phyloP scores from a whole-genome alignment of 2,797 vertebrate genomes.

The Danio jaintianensis region DNA sequence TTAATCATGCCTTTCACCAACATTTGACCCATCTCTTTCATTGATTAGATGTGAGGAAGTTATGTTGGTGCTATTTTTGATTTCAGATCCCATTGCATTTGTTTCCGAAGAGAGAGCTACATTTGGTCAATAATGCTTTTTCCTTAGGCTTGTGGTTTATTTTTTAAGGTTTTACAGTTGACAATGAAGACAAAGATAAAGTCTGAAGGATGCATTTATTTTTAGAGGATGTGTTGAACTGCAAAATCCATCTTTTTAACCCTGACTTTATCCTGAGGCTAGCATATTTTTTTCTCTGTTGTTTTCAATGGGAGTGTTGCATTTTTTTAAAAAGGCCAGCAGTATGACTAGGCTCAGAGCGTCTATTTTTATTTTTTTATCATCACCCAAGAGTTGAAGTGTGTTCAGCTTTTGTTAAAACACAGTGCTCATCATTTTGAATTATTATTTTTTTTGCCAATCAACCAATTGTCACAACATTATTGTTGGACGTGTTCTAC shows the following conservation, averaged over 20 bases:
- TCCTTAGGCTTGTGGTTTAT: slow-evolving; percentile 12
- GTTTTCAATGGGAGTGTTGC: no score
- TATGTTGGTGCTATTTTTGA: background rate
- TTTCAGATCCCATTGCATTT: slow-evolving; percentile 3
- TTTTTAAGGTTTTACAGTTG: slow-evolving; percentile 20
- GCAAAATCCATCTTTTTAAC: background rate
- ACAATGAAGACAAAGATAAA: slow-evolving; percentile 23
- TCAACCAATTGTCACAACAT: no score
- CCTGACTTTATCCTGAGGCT: background rate
- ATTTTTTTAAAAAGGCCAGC: no score
- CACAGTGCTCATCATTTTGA: no score
- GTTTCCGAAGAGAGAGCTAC: slow-evolving; percentile 13
- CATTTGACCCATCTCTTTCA: slow-evolving; percentile 43
- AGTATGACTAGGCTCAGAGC: no score
- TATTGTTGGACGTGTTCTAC: no score
- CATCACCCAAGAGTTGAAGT: no score
- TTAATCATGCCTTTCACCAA: slow-evolving; percentile 19
- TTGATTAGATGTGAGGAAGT: slow-evolving; percentile 27
- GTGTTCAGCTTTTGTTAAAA: no score
- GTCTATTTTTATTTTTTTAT: no score
- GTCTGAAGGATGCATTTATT: slow-evolving; percentile 6
- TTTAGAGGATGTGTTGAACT: slow-evolving; percentile 1
- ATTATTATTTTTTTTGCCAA: no score
- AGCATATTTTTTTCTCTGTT: no score
- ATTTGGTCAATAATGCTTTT: slow-evolving; percentile 27